Base-by-base conservation (phyloP, 23 tunicate genomes). In the Ciona savignyi region DNA sequence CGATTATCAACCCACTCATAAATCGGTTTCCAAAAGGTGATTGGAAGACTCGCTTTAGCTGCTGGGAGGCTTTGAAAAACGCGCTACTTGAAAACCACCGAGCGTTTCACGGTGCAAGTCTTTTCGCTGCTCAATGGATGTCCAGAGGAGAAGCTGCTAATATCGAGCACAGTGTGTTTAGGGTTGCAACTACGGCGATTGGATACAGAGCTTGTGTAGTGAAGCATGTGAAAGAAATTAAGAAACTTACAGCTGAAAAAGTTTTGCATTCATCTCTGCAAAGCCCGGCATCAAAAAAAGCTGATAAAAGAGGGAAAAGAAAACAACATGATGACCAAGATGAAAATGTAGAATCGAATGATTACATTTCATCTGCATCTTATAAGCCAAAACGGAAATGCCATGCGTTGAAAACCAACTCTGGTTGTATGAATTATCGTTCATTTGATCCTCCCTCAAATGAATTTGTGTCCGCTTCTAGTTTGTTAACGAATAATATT, bases 11-110 rank as follows among this genome's bases (percentile, higher is more conserved):
- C 4, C 73, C 87, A 24, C 49, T 66, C 34, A 76, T 77, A 63
- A 62, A 31, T 30, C 80, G 87, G 20, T 26, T 88, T 9, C 72
- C 83, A 27, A 73, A 78, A 66, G 81, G 96, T 60, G 32, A 79
- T 73, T 88, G 87, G 96, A 72, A 72, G 71, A 77, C 67, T 0
- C 69, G 96, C n/a, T 34, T 77, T 72, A 86, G 96, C 25, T 88
- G 84, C 51, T 88, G 60, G 48, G 83, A 77, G 23, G 19, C 74
- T 27, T 70, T 88, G 35, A 72, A 61, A 22, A 33, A 4, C 29
- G 63, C 96, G 6, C 34, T 88, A 23, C 70, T 42, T 65, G 29
- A 66, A 1, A 88, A 88, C 34, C 83, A 82, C 80, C 72, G 76
- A 1, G 67, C 87, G 1, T 60, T 29, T 60, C 76, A 88, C 51